These are phyloP conservation scores for Drosophila sproati DNA, from an alignment of 1,140 invertebrate genomes.

Conservation along the genomic window DNA sequence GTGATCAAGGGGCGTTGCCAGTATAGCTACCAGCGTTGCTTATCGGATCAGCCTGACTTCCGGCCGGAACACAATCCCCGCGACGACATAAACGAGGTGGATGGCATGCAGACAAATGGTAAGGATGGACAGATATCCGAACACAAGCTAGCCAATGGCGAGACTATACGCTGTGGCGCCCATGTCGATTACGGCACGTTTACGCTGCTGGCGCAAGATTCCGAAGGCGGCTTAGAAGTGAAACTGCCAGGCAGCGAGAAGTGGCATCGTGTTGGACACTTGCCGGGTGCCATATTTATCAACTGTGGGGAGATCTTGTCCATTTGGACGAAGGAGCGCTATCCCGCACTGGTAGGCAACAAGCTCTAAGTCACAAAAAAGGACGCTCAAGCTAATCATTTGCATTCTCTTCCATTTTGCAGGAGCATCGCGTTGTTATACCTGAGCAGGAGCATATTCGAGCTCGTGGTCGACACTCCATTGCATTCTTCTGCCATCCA, in stretches of 20 bases:
- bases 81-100: conserved; percentile 73
- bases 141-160: conserved; percentile 75
- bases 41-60: conserved; percentile 81
- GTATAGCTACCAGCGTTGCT: conserved; percentile 83
- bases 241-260: conserved; percentile 88
- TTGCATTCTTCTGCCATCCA: conserved; percentile 92
- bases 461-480: conserved; percentile 88
- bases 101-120: conserved; percentile 43
- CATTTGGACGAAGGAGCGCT: conserved; percentile 89
- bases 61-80: conserved; percentile 73
- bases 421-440: conserved; percentile 90
- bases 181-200: conserved; percentile 91
- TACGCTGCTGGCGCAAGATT: conserved; percentile 90
- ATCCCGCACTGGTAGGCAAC: conserved; percentile 88
- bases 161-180: conserved; percentile 88
- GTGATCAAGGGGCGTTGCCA: conserved; percentile 80
- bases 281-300: conserved; percentile 91
- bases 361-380: too few relatives aligned
- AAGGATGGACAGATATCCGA: conserved; percentile 62
- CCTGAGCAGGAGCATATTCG: conserved; percentile 87
- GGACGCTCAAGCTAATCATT: not conserved
- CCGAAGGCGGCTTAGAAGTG: conserved; percentile 87
- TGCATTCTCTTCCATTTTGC: conserved; percentile 32
- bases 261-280: conserved; percentile 91
- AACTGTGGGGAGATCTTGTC: conserved; percentile 92